Evolutionary conservation across 1,140 invertebrate species (phyloP).

Genomic region (Ctenoplectra terminalis): DNA sequence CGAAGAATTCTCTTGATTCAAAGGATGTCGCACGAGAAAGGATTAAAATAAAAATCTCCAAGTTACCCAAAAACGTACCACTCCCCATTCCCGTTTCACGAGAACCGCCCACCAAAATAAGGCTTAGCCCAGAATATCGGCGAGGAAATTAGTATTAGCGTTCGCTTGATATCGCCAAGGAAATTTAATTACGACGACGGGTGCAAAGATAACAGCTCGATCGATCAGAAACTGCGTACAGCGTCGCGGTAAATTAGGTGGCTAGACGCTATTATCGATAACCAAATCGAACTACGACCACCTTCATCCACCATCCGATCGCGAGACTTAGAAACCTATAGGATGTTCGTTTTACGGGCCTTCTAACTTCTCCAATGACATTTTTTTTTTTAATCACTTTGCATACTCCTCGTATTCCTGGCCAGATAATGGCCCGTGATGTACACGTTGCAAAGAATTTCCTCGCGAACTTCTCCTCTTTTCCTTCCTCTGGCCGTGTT

Average conservation of each 20-base stretch:
- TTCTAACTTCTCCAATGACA: neutral
- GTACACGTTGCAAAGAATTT: conserved; percentile 54
- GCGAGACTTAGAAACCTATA: neutral
- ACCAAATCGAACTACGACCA: neutral
- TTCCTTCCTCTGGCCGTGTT: neutral
- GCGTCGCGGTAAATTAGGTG: neutral
- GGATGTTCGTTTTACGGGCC: conserved; percentile 32
- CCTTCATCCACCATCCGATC: too few species aligned
- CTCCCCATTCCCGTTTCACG: neutral
- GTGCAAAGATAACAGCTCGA: conserved; percentile 6
- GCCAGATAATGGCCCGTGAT: conserved; percentile 43
- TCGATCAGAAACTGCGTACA: conserved; percentile 11
- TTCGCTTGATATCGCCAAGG: conserved; percentile 1
- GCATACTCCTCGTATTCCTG: conserved; percentile 9
- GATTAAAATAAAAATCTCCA: too few species aligned
- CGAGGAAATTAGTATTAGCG: conserved; percentile 19
- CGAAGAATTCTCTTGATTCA: too few species aligned
- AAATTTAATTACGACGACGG: conserved; percentile 33
- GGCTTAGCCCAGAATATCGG: neutral
- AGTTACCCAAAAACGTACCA: neutral
- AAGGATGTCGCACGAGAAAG: too few species aligned
- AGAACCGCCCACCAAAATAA: conserved; percentile 2
- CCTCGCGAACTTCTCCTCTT: conserved; percentile 9
- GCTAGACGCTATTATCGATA: neutral
- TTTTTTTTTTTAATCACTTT: conserved; percentile 55